Conservation (phyloP, 2,888 invertebrate species). For the Papilio elwesi region DNA sequence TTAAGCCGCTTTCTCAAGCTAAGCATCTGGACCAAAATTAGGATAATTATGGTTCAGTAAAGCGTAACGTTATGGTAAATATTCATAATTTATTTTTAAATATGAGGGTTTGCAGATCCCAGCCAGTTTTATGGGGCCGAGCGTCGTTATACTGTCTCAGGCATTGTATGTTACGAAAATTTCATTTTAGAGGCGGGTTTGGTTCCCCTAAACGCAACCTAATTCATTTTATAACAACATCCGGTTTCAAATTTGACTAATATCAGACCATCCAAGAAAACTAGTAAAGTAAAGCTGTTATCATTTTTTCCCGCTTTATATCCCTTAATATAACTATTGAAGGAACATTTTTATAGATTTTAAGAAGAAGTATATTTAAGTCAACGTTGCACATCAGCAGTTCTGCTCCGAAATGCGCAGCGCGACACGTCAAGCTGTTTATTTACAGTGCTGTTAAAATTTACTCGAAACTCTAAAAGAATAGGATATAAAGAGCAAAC, state of each 20-base stretch:
- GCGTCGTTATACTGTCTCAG: slow-evolving; percentile 67
- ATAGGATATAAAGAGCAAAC: slow-evolving; percentile 40
- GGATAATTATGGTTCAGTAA: slow-evolving; percentile 78
- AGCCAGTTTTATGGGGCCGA: slow-evolving; percentile 60
- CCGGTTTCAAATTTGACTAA: slow-evolving; percentile 53
- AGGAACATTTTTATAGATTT: too few species aligned
- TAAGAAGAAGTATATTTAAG: not conserved
- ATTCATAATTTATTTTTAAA: slow-evolving; percentile 80
- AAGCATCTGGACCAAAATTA: slow-evolving; percentile 73
- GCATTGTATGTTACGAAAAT: slow-evolving; percentile 73
- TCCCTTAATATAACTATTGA: too few species aligned
- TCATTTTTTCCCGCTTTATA: too few species aligned
- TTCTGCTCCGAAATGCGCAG: slow-evolving; percentile 28
- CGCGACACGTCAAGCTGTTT: slow-evolving; percentile 36
- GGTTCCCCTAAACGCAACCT: slow-evolving; percentile 64
- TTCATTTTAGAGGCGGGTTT: slow-evolving; percentile 70
- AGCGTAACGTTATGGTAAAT: slow-evolving; percentile 75
- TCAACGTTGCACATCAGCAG: slow-evolving; percentile 32
- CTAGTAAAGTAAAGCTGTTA: not conserved
- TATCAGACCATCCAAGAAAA: not conserved
- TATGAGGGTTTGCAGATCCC: slow-evolving; percentile 68
- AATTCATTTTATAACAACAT: slow-evolving; percentile 62
- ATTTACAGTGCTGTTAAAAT: slow-evolving; percentile 40
- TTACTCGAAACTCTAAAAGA: slow-evolving; percentile 39
- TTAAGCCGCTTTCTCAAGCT: slow-evolving; percentile 50